Conservation (phyloP, 1,140 invertebrate genomes). For the Thaumetopoea pityocampa region DNA sequence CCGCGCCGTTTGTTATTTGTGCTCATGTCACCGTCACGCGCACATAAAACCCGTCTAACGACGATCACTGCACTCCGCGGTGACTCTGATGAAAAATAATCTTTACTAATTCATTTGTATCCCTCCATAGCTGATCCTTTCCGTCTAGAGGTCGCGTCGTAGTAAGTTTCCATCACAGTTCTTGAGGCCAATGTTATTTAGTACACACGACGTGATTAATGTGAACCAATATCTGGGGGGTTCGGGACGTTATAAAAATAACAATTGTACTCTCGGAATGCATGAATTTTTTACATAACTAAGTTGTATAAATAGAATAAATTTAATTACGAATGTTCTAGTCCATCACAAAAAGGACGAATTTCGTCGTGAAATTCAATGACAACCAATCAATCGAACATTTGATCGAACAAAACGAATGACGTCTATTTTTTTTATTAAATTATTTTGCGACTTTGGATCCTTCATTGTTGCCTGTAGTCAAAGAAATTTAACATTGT, state of each 20-base stretch:
- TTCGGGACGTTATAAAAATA: conserved; percentile 12
- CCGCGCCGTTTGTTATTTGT: conserved; percentile 69
- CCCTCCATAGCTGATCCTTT: conserved; percentile 57
- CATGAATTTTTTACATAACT: conserved; percentile 14
- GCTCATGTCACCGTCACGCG: conserved; percentile 71
- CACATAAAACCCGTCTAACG: conserved; percentile 52
- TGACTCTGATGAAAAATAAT: conserved; percentile 15
- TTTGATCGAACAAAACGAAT: conserved; percentile 24
- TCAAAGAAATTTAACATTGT: too few species aligned
- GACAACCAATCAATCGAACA: conserved; percentile 36
- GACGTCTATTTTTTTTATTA: too few species aligned
- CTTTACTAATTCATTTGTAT: conserved; percentile 55
- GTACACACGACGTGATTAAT: conserved; percentile 15
- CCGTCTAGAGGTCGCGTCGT: conserved; percentile 43
- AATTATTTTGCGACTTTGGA: too few species aligned
- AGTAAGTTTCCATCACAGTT: conserved; percentile 66
- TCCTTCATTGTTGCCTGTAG: too few species aligned
- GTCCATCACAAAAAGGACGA: conserved; percentile 30
- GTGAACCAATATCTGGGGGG: conserved; percentile 13
- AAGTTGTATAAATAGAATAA: conserved; percentile 15
- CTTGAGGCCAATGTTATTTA: conserved; percentile 36
- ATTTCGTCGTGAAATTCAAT: conserved; percentile 28
- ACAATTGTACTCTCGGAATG: neutral
- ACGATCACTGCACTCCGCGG: conserved; percentile 32
- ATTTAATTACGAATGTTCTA: conserved; percentile 24